Base-by-base conservation (phyloP, 2,113 vertebrate genomes). In the Merops nubicus region DNA sequence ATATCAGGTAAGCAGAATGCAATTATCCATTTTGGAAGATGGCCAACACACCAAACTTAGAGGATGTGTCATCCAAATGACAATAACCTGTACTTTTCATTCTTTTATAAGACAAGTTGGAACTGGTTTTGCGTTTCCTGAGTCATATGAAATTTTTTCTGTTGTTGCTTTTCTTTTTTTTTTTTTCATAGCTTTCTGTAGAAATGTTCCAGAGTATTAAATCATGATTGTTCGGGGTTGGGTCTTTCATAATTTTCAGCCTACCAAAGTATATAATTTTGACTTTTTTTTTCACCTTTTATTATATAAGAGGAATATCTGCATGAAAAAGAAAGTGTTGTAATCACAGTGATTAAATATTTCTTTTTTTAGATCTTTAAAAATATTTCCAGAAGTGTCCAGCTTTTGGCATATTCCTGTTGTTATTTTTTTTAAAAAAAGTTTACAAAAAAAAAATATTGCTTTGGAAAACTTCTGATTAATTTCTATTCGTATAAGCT, bases 11-110 rank as follows among this genome's bases (percentile, higher is more conserved):
- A 62, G 62, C 20, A 82, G 57, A 94, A 85, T 34, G 36, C 63
- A 93, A 93, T 93, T 94, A 89, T 40, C 40, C 25, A 38, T 82
- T 85, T 73, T 93, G 78, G 81, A 88, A 85, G 33, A 85, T 38
- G 36, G 74, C 81, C 93, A 90, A 14, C 22, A 34, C 23, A 57
- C 7, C 33, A 21, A 64, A 76, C 45, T 79, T 88, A 57, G 45
- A 59, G 29, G 2, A 6, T 77, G 9, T 54, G 51, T 68, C 34
- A 81, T 88, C 43, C n/a, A 93, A 65, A 87, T 83, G 57, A 69
- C 2, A 3, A n/a, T 63, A 82, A 53, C 25, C 18, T 82, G n/a
- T 16, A 18, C 15, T 74, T 33, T 87, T 87, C 34, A 51, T 79
- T 76, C 12, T 53, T 75, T 92, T 90, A 36, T 50, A 85, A 77